Conservation (phyloP, 2,113 vertebrate species). For the Promerops cafer region DNA sequence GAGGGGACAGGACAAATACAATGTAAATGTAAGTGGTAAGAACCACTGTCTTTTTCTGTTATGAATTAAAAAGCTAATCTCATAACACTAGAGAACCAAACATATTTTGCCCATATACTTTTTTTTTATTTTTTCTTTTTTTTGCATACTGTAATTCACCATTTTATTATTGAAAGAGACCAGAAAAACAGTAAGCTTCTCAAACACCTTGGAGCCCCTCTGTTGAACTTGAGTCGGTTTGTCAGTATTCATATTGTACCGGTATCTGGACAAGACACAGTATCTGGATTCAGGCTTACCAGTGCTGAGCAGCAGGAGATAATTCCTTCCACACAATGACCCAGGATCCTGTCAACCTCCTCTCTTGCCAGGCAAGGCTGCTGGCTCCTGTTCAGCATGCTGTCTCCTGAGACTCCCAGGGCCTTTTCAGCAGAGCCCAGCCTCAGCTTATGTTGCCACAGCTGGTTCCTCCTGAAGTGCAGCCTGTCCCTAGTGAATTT, state of each 20-base stretch:
- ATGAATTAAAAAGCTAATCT: neutral
- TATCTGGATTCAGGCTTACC: neutral
- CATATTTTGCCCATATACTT: neutral
- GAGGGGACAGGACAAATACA: neutral
- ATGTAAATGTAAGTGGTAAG: neutral
- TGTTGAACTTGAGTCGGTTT: neutral
- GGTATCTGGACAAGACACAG: neutral
- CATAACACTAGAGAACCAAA: neutral
- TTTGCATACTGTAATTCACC: neutral
- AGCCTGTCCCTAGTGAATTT: neutral
- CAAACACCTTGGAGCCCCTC: neutral
- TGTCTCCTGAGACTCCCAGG: neutral
- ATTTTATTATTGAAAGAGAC: neutral
- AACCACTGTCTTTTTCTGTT: neutral
- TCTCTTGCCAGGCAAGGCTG: accelerated
- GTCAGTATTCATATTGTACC: neutral
- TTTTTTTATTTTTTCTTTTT: neutral
- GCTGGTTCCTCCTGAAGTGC: neutral
- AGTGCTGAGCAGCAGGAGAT: neutral
- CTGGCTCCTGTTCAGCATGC: neutral
- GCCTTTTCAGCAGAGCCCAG: neutral
- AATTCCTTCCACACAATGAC: neutral
- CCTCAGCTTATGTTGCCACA: neutral
- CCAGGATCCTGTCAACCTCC: accelerated
- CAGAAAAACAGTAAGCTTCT: neutral